Evolutionary conservation across 2,888 invertebrate species (phyloP).

Genomic region (Cenopis cana): DNA sequence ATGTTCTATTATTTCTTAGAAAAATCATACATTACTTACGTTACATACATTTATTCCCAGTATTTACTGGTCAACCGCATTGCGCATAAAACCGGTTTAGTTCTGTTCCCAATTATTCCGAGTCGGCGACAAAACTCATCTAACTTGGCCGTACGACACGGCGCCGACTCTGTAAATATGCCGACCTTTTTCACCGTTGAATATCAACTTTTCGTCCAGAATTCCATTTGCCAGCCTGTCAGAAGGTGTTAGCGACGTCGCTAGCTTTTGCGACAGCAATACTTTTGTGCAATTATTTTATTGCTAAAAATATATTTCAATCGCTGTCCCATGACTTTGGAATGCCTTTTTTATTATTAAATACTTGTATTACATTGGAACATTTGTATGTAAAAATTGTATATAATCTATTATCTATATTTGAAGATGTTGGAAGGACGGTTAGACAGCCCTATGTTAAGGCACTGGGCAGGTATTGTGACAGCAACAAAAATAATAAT

Average conservation of each 20-base stretch:
- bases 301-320: neutral
- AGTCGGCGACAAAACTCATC: constrained; percentile 43
- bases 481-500: too few species aligned
- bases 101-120: constrained; percentile 43
- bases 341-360: too few species aligned
- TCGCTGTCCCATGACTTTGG: too few species aligned
- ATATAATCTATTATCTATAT: too few species aligned
- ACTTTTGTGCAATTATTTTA: constrained; percentile 18
- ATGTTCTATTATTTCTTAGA: neutral
- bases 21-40: neutral
- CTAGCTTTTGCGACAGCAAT: constrained; percentile 12
- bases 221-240: constrained; percentile 38
- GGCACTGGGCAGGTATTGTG: too few species aligned
- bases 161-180: constrained; percentile 39
- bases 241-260: constrained; percentile 34
- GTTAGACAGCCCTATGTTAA: too few species aligned
- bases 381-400: too few species aligned
- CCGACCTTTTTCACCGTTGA: constrained; percentile 34
- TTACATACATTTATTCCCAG: constrained; percentile 15
- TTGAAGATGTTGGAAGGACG: too few species aligned
- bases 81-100: constrained; percentile 27
- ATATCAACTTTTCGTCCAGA: constrained; percentile 36
- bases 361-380: too few species aligned
- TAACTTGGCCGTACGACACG: constrained; percentile 39
- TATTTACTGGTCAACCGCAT: constrained; percentile 16